These are phyloP conservation scores for Kradibia gibbosae DNA, from an alignment of 1,140 invertebrate genomes.

Conservation along the genomic window DNA sequence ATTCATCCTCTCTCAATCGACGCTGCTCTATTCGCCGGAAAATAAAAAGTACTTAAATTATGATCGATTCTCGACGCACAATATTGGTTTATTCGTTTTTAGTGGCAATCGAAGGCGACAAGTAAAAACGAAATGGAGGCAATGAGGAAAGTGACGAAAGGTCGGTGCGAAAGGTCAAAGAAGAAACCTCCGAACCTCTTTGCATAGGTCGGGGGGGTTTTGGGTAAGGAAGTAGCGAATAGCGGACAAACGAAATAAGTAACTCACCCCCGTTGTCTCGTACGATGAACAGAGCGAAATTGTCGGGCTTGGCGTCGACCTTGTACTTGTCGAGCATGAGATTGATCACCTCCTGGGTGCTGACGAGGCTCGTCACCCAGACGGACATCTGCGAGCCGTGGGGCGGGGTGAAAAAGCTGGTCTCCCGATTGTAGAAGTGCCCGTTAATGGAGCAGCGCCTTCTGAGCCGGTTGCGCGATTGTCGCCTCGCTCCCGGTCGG, in stretches of 20 bases:
- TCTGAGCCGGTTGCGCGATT: slow-evolving; percentile 80
- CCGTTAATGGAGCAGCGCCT: slow-evolving; percentile 90
- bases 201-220: too few species aligned
- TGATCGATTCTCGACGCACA: too few species aligned
- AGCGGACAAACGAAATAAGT: not conserved
- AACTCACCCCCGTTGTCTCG: slow-evolving; percentile 85
- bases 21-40: slow-evolving; percentile 77
- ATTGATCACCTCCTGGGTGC: slow-evolving; percentile 87
- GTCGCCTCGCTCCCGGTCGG: slow-evolving; percentile 78
- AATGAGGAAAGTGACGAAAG: not conserved
- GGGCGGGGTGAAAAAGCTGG: slow-evolving; percentile 89
- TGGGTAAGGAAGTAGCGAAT: too few species aligned
- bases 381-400: slow-evolving; percentile 89
- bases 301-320: slow-evolving; percentile 83
- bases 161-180: not conserved
- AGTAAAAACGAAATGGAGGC: too few species aligned
- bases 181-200: too few species aligned
- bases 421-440: slow-evolving; percentile 91
- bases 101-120: too few species aligned
- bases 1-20: slow-evolving; percentile 83
- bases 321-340: slow-evolving; percentile 91
- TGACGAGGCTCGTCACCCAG: slow-evolving; percentile 87
- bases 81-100: too few species aligned
- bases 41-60: slow-evolving; percentile 29
- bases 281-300: slow-evolving; percentile 88